Evolutionary conservation across 2,797 vertebrate species (phyloP), one percentile per base, ranked within the genome.

Genomic region (Enteromius unitaeniatus): DNA sequence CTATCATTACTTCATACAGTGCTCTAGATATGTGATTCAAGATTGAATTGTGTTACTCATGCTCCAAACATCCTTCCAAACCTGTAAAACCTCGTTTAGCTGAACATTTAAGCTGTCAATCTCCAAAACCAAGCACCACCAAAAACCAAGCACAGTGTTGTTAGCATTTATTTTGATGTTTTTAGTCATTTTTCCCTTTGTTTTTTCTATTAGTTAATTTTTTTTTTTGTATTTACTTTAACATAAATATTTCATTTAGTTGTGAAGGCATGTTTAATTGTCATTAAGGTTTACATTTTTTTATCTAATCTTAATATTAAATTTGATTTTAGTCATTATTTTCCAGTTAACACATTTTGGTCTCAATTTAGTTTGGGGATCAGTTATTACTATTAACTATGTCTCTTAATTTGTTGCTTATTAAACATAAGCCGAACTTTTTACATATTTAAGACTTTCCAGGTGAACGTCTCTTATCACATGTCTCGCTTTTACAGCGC

Each of bases 401-500:
- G 11, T 51, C 21, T 60, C 23, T 5, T 26, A 60, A 60, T 60
- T 6, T 60, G 10, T 9, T 58, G 55, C 55, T 23, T 26, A 60
- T 13, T 31, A 28, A n/a, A n/a, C n/a, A n/a, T n/a, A n/a, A n/a
- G n/a, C n/a, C n/a, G n/a, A n/a, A n/a, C 6, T 51, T 19, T 53
- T 21, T 2, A 55, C 19, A 60, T 14, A 26, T 62, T 6, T 26
- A 62, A 62, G 23, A 62, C 42, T 13, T 8, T 45, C n/a, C 15
- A 62, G 45, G 23, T 79, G 13, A 67, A 9, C 45, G 26, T 51
- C 23, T 28, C n/a, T 23, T 51, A 67, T 53, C 28, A 13, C 69
- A 69, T 26, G 37, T 60, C 68, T 73, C 69, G n/a, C 42, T 51
- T 82, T 82, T 82, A 82, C 31, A 37, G 58, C 42, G 40, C 28